Evolutionary conservation across 53 echinoderm and acorn worm genomes (phyloP).

Genomic region (Mesocentrotus franciscanus): DNA sequence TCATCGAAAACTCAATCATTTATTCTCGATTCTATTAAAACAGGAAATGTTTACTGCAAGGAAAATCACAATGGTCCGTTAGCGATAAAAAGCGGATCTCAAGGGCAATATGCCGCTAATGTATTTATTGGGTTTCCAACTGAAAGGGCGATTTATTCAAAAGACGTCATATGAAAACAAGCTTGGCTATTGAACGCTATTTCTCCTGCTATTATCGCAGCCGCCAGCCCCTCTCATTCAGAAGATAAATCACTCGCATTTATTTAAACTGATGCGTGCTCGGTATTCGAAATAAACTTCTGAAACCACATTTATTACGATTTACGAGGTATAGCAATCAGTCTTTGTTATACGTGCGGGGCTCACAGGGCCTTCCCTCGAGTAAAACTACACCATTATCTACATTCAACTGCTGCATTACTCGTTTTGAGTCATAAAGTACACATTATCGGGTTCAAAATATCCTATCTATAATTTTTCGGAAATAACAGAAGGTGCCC

Average conservation of each 20-base stretch:
- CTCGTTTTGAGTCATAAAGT: conserved; percentile 53
- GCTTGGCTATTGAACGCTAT: conserved; percentile 34
- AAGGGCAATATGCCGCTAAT: conserved; percentile 64
- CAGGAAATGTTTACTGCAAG: conserved; percentile 66
- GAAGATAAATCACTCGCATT: conserved; percentile 65
- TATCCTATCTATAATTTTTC: conserved; percentile 57
- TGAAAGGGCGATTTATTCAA: conserved; percentile 60
- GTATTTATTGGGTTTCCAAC: conserved; percentile 58
- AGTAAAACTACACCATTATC: conserved; percentile 40
- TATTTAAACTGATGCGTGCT: conserved; percentile 49
- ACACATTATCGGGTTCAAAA: conserved; percentile 65
- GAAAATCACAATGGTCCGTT: conserved; percentile 64
- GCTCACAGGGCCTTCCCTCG: not conserved
- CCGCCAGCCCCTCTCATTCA: not conserved
- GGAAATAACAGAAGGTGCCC: conserved; percentile 35
- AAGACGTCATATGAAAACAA: conserved; percentile 58
- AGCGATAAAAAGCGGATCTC: conserved; percentile 59
- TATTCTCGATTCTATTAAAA: conserved; percentile 64
- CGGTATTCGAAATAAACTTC: conserved; percentile 55
- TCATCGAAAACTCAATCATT: conserved; percentile 65
- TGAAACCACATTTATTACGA: conserved; percentile 67
- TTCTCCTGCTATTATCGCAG: conserved; percentile 18
- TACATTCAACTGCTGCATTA: conserved; percentile 23
- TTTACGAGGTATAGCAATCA: conserved; percentile 32
- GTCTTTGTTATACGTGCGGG: conserved; percentile 44